Conservation (phyloP, 2,797 vertebrate species). For the Sebastes taczanowskii region DNA sequence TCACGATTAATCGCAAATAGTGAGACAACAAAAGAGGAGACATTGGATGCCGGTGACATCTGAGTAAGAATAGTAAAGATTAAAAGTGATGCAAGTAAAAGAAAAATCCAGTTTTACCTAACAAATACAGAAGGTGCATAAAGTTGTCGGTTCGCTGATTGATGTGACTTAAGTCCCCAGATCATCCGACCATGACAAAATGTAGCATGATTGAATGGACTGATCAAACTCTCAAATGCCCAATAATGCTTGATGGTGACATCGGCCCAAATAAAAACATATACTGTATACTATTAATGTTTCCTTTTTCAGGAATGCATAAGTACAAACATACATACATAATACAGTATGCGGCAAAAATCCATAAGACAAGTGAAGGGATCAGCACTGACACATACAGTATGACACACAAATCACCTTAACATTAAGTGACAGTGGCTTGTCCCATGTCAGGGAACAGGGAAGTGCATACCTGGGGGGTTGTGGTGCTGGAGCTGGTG, state of each 20-base stretch:
- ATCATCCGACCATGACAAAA: too few relatives aligned
- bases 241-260: too few relatives aligned
- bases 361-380: neutral
- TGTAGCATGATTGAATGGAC: too few relatives aligned
- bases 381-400: neutral
- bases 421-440: neutral
- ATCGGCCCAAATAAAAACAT: too few relatives aligned
- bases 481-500: conserved; percentile 81
- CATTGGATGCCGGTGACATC: neutral
- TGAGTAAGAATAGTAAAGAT: neutral
- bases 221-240: too few relatives aligned
- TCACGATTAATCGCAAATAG: too few relatives aligned
- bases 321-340: neutral
- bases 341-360: neutral
- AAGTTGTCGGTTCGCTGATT: too few relatives aligned
- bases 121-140: too few relatives aligned
- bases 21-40: neutral
- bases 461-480: conserved; percentile 79
- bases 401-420: neutral
- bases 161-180: too few relatives aligned
- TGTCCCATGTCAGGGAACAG: neutral
- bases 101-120: too few relatives aligned
- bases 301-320: too few relatives aligned
- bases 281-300: too few relatives aligned
- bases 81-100: neutral